Base-by-base conservation (phyloP, 2,888 invertebrate species). In the Nemoura dubitans region DNA sequence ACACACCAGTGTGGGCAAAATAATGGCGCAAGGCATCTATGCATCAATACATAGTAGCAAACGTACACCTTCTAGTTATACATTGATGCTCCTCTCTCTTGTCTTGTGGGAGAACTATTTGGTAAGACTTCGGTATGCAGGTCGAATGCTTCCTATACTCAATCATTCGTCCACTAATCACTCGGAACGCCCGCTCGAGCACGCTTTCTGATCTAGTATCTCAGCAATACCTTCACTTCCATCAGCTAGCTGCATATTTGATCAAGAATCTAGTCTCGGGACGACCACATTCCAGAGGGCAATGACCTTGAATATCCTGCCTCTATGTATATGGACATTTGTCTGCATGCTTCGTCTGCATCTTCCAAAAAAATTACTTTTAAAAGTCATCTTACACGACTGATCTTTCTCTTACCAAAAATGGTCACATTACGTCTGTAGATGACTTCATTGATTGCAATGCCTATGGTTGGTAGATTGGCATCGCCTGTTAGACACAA, bases 231-330 rank as follows among this genome's bases (percentile, higher is more conserved):
- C 59, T 59, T 59, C 76, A 77, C 78, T 76, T 78, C 76, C 78
- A 36, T 85, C 27, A 43, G 10, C 21, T 10, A 82, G 86, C 86
- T 86, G 86, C 86, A 86, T 86, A 86, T 86, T 86, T 86, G 78
- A 86, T 86, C 36, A 42, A 83, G 83, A 83, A 83, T 82, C 83
- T 36, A 28, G 28, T 59, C 82, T 77, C 83, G 83, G 84, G 85
- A 28, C 87, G 85, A 87, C 87, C 87, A 83, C 87, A 87, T 87
- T 87, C 87, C 87, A 86, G 86, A 86, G 87, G 87, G 85, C 85
- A 87, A 86, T 87, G 85, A 87, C 87, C 87, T 87, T 87, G 87
- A 87, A 78, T 86, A 87, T 82, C 87, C 87, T 78, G 86, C 87
- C 77, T 76, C 25, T 83, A 30, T 81, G 29, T 78, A 29, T 78